These are phyloP conservation scores for Apteryx owenii DNA, from an alignment of 2,113 vertebrate species.

Conservation along the genomic window DNA sequence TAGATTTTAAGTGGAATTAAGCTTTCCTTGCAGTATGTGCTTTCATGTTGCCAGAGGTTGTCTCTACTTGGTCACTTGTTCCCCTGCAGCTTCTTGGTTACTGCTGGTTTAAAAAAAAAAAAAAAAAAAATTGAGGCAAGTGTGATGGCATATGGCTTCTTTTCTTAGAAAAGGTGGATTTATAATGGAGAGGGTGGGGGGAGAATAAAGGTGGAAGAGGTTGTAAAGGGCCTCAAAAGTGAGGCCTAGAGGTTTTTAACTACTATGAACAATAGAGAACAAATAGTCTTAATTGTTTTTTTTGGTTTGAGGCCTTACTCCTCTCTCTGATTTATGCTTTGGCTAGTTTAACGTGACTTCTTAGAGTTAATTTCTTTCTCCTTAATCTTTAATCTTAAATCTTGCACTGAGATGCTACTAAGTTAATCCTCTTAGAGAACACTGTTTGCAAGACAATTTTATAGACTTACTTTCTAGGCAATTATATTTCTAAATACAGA, in stretches of 20 bases:
- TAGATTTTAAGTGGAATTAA: accelerated
- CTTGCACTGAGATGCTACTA: not conserved
- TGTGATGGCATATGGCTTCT: not conserved
- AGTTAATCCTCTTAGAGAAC: not conserved
- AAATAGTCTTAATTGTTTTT: not conserved
- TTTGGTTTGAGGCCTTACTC: not conserved
- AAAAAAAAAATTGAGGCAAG: accelerated
- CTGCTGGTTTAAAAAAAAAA: not conserved
- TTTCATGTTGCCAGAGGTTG: not conserved
- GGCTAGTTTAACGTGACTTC: not conserved
- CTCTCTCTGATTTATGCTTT: not conserved
- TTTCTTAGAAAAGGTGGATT: accelerated
- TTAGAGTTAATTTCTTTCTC: not conserved
- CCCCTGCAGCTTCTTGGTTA: not conserved
- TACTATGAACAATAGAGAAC: not conserved
- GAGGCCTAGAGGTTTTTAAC: not conserved
- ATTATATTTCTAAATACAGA: not conserved
- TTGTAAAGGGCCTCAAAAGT: not conserved
- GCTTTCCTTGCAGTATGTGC: not conserved
- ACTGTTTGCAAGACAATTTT: not conserved
- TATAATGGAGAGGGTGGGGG: not conserved
- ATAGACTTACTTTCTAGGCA: not conserved
- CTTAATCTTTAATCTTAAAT: not conserved
- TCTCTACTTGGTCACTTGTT: not conserved
- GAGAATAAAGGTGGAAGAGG: not conserved